Base-by-base conservation (phyloP, 2,113 vertebrate genomes). In the Gasterosteus nipponicus region DNA sequence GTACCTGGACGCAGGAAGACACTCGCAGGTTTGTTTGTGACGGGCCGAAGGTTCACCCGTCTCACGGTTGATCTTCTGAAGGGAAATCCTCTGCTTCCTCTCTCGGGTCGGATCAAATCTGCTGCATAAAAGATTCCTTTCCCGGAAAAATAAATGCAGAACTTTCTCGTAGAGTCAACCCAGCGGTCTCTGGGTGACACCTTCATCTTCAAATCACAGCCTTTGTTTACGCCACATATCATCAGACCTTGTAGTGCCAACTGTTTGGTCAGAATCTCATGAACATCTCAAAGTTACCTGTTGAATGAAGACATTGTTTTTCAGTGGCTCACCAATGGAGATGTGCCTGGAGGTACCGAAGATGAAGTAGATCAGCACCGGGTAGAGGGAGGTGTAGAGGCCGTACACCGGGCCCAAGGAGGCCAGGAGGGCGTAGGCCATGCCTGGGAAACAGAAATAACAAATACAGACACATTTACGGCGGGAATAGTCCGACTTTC, bases 321-420 rank as follows among this genome's bases (percentile, higher is more conserved):
- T 46, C 58, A 7, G 41, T n/a, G 19, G 38, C 95, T 95, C 75
- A 98, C 97, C 97, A 84, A 98, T 86, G 0, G 97, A 99, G 88
- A 97, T 94, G 91, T 99, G 97, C 71, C 95, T 95, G 41, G 97
- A 99, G 0, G 97, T 98, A 10, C 97, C 97, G 0, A 99, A 98
- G 83, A 99, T 92, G 89, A 95, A 96, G 86, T 99, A 99, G 63
- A 98, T 49, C 53, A 99, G 93, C 42, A 98, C 95, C 0, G 97
- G 97, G 84, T 94, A 99, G 75, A 99, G 94, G 41, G 97, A 96
- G 2, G 96, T 95, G 77, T 98, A 99, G 75, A 99, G 95, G 16
- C 97, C 97, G 0, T 86, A 96, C 81, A 98, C 95, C 0, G 97
- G 96, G 0, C 95, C 95, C 41, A 99, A 80, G 22, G 96, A 96